phyloP scores from a whole-genome alignment of 2,888 invertebrate species.

The Vesta saturnalis region DNA sequence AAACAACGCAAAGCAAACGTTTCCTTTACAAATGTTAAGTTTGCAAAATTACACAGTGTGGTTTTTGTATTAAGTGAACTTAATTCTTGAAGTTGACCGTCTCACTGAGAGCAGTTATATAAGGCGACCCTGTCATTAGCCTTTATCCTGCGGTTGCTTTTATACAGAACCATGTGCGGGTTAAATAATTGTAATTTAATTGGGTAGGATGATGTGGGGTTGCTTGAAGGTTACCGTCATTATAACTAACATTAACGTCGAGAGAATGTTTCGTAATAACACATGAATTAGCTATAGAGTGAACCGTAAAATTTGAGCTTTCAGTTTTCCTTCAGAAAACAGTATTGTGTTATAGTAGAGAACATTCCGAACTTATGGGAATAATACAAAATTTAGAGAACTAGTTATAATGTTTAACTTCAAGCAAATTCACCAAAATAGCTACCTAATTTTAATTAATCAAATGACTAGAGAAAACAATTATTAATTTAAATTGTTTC shows the following conservation, averaged over 20 bases:
- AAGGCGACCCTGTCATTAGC: conserved; percentile 32
- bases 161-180: conserved; percentile 30
- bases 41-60: background rate
- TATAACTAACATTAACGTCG: conserved; percentile 26
- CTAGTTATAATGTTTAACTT: too few species aligned
- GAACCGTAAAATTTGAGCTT: conserved; percentile 17
- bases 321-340: background rate
- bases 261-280: conserved; percentile 24
- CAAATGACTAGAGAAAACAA: too few species aligned
- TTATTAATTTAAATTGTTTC: too few species aligned
- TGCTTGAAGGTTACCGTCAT: conserved; percentile 27
- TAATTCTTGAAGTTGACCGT: conserved; percentile 16
- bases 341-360: background rate
- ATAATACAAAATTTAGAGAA: too few species aligned
- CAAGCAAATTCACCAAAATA: too few species aligned
- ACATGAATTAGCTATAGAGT: conserved; percentile 20
- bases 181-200: conserved; percentile 36
- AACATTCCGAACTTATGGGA: too few species aligned
- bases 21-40: background rate
- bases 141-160: conserved; percentile 35
- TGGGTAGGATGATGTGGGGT: conserved; percentile 28
- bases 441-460: too few species aligned
- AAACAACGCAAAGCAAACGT: background rate
- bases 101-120: conserved; percentile 23
- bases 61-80: conserved; percentile 18